Percentiles rank a stretch among this genome's conserved stretches.
Evolutionary conservation across 2,888 invertebrate genomes (phyloP).

Genomic region (Bembecia ichneumoniformis): DNA sequence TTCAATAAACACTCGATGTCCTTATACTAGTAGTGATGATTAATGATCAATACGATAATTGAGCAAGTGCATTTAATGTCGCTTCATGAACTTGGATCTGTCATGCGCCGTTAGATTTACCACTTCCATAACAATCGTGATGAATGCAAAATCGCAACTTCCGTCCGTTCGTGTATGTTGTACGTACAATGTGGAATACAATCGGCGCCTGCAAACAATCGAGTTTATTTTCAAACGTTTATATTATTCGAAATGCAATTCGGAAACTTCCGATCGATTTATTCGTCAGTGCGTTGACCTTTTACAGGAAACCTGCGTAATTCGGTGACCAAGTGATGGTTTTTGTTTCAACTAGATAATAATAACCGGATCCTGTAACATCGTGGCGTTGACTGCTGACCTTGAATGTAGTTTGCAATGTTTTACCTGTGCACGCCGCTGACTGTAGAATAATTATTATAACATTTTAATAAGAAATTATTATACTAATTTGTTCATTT

Average conservation of each 20-base stretch:
- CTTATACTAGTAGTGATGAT: too few species aligned
- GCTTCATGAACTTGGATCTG: background rate
- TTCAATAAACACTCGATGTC: too few species aligned
- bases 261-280: constrained; percentile 46
- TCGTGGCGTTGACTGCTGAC: background rate
- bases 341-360: background rate
- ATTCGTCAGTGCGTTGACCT: constrained; percentile 44
- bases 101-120: background rate
- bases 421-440: background rate
- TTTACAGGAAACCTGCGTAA: constrained; percentile 5
- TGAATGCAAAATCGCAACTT: background rate
- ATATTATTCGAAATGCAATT: constrained; percentile 51
- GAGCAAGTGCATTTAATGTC: too few species aligned
- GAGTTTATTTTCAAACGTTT: constrained; percentile 26
- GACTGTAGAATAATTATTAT: background rate
- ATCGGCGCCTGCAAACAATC: constrained; percentile 26
- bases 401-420: background rate
- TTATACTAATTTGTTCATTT: too few species aligned
- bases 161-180: background rate
- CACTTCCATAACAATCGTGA: background rate
- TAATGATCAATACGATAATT: too few species aligned
- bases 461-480: background rate
- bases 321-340: constrained; percentile 3
- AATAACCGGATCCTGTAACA: background rate
- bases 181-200: constrained; percentile 6